phyloP scores from a whole-genome alignment of 1,140 invertebrate genomes.

The Drusus annulatus region DNA sequence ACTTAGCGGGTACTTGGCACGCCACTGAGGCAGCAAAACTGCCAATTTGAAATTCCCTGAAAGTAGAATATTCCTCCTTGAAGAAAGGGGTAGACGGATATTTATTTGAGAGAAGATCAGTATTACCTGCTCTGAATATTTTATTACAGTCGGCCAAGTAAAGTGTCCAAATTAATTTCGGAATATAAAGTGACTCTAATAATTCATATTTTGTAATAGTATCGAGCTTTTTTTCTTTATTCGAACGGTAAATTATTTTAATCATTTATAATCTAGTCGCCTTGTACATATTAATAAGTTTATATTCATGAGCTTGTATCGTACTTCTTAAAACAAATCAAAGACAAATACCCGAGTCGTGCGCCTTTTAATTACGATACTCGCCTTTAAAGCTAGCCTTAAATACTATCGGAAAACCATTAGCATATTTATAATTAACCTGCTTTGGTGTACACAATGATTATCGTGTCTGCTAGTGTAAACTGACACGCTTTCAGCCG shows the following conservation, averaged over 20 bases:
- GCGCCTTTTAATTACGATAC: no score
- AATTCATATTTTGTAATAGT: no score
- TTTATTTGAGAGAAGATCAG: slow-evolving; percentile 2
- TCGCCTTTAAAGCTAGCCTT: no score
- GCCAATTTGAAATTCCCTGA: slow-evolving; percentile 11
- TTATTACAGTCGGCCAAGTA: neutral
- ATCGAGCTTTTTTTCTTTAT: no score
- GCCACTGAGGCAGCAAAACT: slow-evolving; percentile 1
- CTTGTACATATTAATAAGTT: no score
- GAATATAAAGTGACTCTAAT: no score
- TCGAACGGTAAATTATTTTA: no score
- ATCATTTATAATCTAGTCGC: no score
- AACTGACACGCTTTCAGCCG: slow-evolving; percentile 16
- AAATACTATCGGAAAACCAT: neutral
- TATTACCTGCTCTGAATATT: slow-evolving; percentile 10
- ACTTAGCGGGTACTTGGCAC: neutral
- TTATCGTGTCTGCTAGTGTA: slow-evolving; percentile 17
- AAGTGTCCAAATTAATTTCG: no score
- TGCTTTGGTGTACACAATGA: neutral
- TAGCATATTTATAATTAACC: slow-evolving; percentile 7
- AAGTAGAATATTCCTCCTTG: slow-evolving; percentile 6
- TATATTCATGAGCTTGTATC: no score
- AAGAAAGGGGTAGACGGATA: neutral
- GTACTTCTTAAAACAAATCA: neutral
- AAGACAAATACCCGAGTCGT: neutral